Percentiles rank a stretch among this genome's conserved stretches.
Conservation (phyloP, 2,888 invertebrate genomes). For the Tyria jacobaeae region DNA sequence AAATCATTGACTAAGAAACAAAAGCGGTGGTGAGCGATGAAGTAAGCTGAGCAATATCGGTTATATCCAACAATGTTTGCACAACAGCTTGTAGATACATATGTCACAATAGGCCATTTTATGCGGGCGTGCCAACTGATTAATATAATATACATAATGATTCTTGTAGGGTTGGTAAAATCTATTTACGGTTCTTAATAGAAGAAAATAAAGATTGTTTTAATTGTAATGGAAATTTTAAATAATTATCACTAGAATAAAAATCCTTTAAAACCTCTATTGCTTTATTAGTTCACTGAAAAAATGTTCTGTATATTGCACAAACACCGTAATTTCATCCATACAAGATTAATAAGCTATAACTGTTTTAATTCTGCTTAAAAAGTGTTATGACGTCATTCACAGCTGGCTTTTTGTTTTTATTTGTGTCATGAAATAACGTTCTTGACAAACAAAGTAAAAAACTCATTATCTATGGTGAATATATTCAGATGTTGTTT, state of each 20-base stretch:
- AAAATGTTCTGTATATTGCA: neutral
- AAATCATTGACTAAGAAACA: conserved; percentile 4
- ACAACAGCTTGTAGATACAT: neutral
- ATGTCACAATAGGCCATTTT: conserved; percentile 7
- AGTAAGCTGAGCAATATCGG: conserved; percentile 10
- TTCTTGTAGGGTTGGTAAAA: neutral
- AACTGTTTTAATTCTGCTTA: neutral
- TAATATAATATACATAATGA: conserved; percentile 1
- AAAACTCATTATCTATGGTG: neutral
- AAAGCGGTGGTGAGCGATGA: neutral
- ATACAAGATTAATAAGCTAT: neutral
- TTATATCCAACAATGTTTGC: conserved; percentile 8
- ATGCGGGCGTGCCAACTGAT: conserved; percentile 2
- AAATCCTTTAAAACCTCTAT: no score
- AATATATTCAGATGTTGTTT: no score
- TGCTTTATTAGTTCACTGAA: neutral
- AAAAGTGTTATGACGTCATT: neutral
- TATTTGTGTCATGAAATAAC: neutral
- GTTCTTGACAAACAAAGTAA: neutral
- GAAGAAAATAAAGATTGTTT: no score
- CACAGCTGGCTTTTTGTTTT: neutral
- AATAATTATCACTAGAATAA: no score
- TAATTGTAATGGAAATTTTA: no score
- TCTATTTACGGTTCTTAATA: neutral
- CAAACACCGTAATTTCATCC: neutral